Percentiles rank a stretch among this genome's conserved stretches.
These are phyloP conservation scores for Spinus pinus DNA, from an alignment of 2,797 vertebrate species.

Conservation along the genomic window DNA sequence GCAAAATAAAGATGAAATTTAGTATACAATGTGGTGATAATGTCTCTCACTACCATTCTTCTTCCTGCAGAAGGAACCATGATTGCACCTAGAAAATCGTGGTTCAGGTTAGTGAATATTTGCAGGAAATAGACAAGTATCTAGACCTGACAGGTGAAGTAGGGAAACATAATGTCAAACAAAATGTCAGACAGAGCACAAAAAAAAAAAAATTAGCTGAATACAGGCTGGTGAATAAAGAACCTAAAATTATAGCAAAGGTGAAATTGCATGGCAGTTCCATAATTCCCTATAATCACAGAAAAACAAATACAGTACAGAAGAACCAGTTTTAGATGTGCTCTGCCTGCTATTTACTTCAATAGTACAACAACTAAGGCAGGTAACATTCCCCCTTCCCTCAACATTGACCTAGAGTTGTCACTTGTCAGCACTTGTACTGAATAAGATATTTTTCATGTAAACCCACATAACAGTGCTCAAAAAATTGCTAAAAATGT, in stretches of 20 bases:
- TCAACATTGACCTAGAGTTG: neutral
- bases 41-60: neutral
- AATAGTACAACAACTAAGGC: neutral
- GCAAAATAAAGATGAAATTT: neutral
- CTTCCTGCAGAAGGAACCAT: neutral
- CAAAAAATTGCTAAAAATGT: neutral
- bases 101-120: neutral
- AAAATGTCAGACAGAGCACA: neutral
- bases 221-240: neutral
- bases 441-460: neutral
- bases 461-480: neutral
- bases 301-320: neutral
- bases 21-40: neutral
- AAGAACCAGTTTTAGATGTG: neutral
- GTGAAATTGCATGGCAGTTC: neutral
- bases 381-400: neutral
- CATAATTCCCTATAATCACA: neutral
- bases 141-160: neutral
- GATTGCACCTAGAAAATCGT: neutral
- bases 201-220: neutral
- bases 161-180: neutral
- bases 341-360: neutral
- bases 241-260: neutral
- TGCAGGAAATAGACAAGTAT: neutral
- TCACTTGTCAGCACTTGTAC: neutral